Evolutionary conservation across 2,797 vertebrate species (phyloP), one percentile per base, ranked within the genome.

Genomic region (Rhinella marina): DNA sequence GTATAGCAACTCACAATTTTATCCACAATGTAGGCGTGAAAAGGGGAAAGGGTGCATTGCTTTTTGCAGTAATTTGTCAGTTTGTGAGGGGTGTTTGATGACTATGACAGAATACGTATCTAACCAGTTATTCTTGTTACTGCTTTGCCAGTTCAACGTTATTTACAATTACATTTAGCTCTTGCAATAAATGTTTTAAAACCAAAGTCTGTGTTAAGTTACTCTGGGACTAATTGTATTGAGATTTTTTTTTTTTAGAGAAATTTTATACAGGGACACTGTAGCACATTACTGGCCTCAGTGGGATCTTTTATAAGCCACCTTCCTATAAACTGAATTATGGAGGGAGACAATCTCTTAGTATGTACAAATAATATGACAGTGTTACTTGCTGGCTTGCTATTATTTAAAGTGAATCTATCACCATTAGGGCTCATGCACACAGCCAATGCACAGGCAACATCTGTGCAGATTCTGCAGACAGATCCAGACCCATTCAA

Each of bases 101-200:
- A 95, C 90, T 95, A 95, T 94, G 96, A 96, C 96, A 97, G 96
- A 97, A 96, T 97, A 97, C 96, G 96, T 98, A 98, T 97, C 96
- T 97, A 97, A 98, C 96, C 96, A 98, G 95, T 98, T 98, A 98
- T 97, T 96, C 96, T 97, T 98, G 97, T 98, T 97, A 97, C 96
- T 96, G 97, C 96, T 98, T 97, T 95, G 95, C 95, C 94, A 95
- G 92, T 94, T 95, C 93, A 94, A 95, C 93, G 82, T 94, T 95
- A 96, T 95, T 96, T 98, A 97, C 97, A 98, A 96, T 96, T 98
- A 41, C 41, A 98, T 96, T 96, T 95, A 95, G 97, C 97, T 99
- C 97, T 96, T 98, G 97, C 97, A 99, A 99, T 99, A 99, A 99
- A 99, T 98, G 97, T 98, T 99, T 97, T 97, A 95, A 98, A 96